These are phyloP conservation scores for Pseudocheirus occidentalis DNA, from an alignment of 2,797 vertebrate species.

Conservation along the genomic window DNA sequence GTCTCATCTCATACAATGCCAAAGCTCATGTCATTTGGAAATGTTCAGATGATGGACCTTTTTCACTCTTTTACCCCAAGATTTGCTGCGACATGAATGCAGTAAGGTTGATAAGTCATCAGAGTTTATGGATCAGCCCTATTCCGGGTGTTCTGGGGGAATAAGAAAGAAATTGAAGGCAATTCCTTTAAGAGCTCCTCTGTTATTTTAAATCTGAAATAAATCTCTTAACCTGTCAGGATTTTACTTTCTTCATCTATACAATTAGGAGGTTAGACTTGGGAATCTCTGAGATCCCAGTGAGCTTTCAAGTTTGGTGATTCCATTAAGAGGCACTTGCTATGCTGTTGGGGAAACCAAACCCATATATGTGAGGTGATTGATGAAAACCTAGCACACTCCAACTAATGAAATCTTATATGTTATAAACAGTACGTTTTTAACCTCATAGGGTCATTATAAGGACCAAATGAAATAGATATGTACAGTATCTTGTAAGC, in stretches of 20 bases:
- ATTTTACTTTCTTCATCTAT: not conserved
- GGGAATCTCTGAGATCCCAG: too few relatives aligned
- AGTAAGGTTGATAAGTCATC: not conserved
- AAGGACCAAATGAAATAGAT: too few relatives aligned
- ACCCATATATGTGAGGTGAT: too few relatives aligned
- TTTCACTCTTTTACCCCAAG: not conserved
- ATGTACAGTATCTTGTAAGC: too few relatives aligned
- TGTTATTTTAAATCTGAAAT: not conserved
- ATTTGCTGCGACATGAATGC: not conserved
- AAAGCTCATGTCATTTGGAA: conserved; percentile 37
- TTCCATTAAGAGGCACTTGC: too few relatives aligned
- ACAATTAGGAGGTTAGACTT: not conserved
- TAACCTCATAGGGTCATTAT: too few relatives aligned
- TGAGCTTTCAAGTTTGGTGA: too few relatives aligned
- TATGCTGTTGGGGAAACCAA: too few relatives aligned
- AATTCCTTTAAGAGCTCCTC: not conserved
- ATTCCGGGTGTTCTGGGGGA: not conserved
- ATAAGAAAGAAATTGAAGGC: not conserved
- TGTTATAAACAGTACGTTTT: too few relatives aligned
- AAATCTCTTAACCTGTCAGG: not conserved
- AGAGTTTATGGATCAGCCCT: not conserved
- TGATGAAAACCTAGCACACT: too few relatives aligned
- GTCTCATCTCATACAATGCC: not conserved
- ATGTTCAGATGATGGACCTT: not conserved
- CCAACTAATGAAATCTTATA: too few relatives aligned